phyloP scores from a whole-genome alignment of 2,888 invertebrate species.

The Strigamia crassipes region DNA sequence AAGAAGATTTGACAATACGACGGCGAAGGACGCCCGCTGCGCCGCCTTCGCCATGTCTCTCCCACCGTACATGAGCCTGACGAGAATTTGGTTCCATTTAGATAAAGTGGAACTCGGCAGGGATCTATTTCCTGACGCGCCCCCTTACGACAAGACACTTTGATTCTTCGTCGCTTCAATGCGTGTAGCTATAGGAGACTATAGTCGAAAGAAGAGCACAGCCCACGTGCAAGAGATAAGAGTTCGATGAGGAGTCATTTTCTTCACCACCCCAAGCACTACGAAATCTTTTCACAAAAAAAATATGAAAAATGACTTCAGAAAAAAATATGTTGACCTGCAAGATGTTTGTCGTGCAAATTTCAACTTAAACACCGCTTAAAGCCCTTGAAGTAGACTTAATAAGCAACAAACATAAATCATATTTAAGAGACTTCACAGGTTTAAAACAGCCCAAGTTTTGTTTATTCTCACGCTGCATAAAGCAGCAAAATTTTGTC shows the following conservation, averaged over 20 bases:
- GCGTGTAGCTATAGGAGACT: neutral
- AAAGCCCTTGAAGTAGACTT: neutral
- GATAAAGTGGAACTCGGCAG: slow-evolving; percentile 47
- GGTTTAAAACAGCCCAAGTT: neutral
- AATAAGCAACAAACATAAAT: neutral
- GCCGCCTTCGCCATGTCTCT: slow-evolving; percentile 33
- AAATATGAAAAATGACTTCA: neutral
- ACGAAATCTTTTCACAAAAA: neutral
- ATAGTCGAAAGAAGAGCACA: neutral
- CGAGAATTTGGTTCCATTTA: slow-evolving; percentile 48
- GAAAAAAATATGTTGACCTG: no score
- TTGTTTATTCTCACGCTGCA: neutral
- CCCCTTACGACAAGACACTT: slow-evolving; percentile 17
- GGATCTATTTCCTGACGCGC: slow-evolving; percentile 47
- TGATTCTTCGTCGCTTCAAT: slow-evolving; percentile 36
- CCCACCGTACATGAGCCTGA: neutral
- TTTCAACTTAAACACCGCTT: neutral
- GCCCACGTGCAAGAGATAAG: slow-evolving; percentile 6
- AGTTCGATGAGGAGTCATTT: slow-evolving; percentile 21
- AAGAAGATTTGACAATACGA: slow-evolving; percentile 27
- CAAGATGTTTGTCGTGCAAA: neutral
- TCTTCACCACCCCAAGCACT: slow-evolving; percentile 2
- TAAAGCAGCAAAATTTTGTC: neutral
- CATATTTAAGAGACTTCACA: neutral
- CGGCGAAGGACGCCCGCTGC: slow-evolving; percentile 31